Conservation (phyloP, 2,113 vertebrate genomes). For the Campylorhamphus procurvoides region DNA sequence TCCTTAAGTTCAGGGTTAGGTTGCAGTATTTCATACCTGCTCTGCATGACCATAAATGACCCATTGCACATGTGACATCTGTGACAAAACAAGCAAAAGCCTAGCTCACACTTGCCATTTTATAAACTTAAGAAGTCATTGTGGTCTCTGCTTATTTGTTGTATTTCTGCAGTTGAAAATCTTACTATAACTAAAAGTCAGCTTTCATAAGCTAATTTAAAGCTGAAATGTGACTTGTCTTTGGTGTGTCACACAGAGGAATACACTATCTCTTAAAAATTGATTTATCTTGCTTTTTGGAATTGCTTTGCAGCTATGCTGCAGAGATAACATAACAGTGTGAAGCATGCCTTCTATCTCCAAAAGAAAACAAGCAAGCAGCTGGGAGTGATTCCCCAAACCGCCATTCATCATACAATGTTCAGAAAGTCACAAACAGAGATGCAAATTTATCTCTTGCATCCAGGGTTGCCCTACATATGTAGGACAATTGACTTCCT, state of each 20-base stretch:
- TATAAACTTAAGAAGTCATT: background rate
- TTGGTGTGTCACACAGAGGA: background rate
- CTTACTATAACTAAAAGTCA: background rate
- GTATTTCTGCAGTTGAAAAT: background rate
- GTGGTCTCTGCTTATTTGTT: background rate
- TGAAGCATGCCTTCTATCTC: background rate
- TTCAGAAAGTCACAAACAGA: background rate
- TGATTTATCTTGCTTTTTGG: background rate
- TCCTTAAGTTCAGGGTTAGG: background rate
- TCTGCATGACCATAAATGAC: background rate
- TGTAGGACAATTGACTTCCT: background rate
- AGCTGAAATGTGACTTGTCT: background rate
- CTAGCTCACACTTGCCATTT: background rate
- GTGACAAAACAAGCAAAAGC: background rate
- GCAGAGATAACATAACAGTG: background rate
- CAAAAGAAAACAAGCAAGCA: slow-evolving; percentile 24
- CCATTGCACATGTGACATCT: fast-evolving
- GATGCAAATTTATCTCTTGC: background rate
- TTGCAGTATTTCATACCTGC: background rate
- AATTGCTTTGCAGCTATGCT: slow-evolving; percentile 9
- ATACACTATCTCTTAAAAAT: background rate
- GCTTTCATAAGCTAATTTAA: background rate
- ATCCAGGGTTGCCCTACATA: background rate
- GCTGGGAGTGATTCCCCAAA: slow-evolving; percentile 7
- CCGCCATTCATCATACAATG: background rate